Evolutionary conservation across 2,888 invertebrate species (phyloP), one percentile per base, ranked within the genome.

Genomic region (Graphium colonna): DNA sequence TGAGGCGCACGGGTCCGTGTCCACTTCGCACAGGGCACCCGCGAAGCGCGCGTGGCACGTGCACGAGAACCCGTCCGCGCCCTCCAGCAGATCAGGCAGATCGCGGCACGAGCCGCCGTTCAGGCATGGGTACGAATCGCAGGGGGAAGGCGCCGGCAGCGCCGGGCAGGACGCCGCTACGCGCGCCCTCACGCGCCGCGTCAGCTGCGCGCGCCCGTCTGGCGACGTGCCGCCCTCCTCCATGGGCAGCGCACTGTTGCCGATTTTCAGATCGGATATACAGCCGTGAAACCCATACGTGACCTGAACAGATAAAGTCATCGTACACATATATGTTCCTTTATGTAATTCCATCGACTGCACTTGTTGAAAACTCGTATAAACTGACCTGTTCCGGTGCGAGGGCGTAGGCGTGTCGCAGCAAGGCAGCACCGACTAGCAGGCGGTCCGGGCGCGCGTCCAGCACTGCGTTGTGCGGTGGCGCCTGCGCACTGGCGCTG

Each of bases 221-320:
- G 56, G 52, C 4, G 82, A 72, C 33, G 77, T 70, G 60, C 71
- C 82, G 60, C 82, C 87, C 71, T 79, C 81, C 54, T 54, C 93
- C 64, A 96, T 79, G 0, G 97, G 97, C 48, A 98, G 91, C 0
- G 92, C 86, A 5, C 93, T 92, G 53, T 94, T 92, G 51, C 95
- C 94, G 46, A 98, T 92, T 55, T 93, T 91, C 26, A 98, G 92
- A 68, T 97, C 96, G 56, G 97, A 94, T 91, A 98, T 93, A 76
- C 98, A 98, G 1, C 98, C 98, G 52, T 95, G 91, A 77, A 97
- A 97, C 0, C 98, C 98, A 58, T 94, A 91, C 43, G 94, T 94
- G 45, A 97, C 93, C 79, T 96, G 94, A n/a, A n/a, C n/a, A n/a
- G n/a, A n/a, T n/a, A n/a, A n/a, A n/a, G n/a, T n/a, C n/a, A n/a